These are phyloP conservation scores for Gambusia affinis DNA, from an alignment of 2,113 vertebrate genomes.

Conservation along the genomic window DNA sequence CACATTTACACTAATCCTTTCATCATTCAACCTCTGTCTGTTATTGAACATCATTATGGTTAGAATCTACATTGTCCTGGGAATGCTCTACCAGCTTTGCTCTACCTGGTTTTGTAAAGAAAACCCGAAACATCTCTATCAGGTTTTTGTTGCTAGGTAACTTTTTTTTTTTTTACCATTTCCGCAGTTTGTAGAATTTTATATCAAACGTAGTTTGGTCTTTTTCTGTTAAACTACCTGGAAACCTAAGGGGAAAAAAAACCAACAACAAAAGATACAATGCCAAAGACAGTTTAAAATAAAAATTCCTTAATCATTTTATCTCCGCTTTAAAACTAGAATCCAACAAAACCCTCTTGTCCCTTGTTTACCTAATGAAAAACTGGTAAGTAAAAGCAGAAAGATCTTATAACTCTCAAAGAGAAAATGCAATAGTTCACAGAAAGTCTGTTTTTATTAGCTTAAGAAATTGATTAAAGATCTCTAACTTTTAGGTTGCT, in stretches of 20 bases:
- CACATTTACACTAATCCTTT: background rate
- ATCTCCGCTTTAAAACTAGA: background rate
- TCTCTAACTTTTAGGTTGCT: too few species aligned
- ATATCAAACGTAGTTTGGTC: constrained; percentile 70
- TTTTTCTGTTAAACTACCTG: constrained; percentile 48
- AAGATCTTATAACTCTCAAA: background rate
- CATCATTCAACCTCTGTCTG: background rate
- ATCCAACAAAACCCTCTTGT: background rate
- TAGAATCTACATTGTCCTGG: too few species aligned
- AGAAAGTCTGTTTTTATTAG: too few species aligned
- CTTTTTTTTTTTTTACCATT: background rate
- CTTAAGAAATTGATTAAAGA: too few species aligned
- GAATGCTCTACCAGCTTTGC: too few species aligned
- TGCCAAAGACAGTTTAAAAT: background rate
- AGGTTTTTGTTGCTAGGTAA: background rate
- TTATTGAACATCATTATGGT: background rate
- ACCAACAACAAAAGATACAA: constrained; percentile 7
- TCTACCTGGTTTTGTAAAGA: background rate
- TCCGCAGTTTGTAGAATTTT: constrained; percentile 3
- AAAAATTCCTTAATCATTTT: background rate
- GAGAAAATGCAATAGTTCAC: too few species aligned
- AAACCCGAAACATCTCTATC: background rate
- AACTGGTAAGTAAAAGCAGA: background rate
- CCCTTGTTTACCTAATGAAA: background rate
- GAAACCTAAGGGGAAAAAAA: constrained; percentile 61